Percentiles rank a stretch among this genome's conserved stretches.
Conservation (phyloP, 2,113 vertebrate genomes). For the Penelope pileata region DNA sequence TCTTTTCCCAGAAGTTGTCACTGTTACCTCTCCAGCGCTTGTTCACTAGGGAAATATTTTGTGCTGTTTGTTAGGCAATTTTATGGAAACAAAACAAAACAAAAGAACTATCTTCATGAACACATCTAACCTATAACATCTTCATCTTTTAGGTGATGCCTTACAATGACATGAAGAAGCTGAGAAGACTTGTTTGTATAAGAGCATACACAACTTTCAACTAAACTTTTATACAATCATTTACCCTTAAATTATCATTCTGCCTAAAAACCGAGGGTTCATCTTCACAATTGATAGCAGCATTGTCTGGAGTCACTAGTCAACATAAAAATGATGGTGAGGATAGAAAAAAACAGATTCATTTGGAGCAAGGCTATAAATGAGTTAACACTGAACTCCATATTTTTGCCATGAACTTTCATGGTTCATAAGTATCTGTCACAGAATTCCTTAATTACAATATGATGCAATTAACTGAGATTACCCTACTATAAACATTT, state of each 20-base stretch:
- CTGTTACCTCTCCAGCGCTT: neutral
- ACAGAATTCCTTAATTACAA: neutral
- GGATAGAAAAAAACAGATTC: neutral
- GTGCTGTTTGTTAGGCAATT: neutral
- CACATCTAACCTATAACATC: neutral
- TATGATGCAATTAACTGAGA: neutral
- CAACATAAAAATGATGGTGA: neutral
- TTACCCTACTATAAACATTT: neutral
- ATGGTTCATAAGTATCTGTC: neutral
- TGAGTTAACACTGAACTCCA: neutral
- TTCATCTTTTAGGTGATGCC: neutral
- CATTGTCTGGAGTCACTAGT: neutral
- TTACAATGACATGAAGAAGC: neutral
- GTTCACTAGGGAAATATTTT: neutral
- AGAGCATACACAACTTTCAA: accelerated
- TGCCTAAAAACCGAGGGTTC: neutral
- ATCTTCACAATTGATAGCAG: neutral
- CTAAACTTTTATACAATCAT: neutral
- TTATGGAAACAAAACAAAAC: neutral
- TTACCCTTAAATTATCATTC: neutral
- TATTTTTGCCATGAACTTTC: neutral
- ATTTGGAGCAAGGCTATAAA: accelerated
- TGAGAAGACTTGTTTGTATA: neutral
- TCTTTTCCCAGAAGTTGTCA: neutral
- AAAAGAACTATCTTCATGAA: neutral